Evolutionary conservation across 1,140 invertebrate species (phyloP), one percentile per base, ranked within the genome.

Genomic region (Rhizoglyphus robini): DNA sequence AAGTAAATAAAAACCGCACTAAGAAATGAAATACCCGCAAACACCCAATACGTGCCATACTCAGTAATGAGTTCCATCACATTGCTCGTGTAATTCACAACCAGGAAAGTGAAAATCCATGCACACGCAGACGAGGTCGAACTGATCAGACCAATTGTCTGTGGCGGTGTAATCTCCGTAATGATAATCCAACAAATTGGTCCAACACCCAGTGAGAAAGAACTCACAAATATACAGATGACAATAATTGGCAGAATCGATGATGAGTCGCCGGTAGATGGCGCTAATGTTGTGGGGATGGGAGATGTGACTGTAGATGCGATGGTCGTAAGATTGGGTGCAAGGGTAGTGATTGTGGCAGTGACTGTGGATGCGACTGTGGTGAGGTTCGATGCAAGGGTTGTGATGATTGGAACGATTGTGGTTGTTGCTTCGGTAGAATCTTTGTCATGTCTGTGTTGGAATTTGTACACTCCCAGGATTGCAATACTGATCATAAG

Each of bases 161-260:
- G 83, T 0, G 83, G 77, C 1, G 88, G 83, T 69, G 87, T 69
- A 90, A 81, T 75, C 93, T 73, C 76, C 30, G 77, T 85, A 80
- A 90, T 85, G 20, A 93, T 81, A 0, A 88, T 82, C 87, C 88
- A 90, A 0, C 88, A 86, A 15, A 92, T 75, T 0, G 89, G 88
- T 0, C 88, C 88, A 70, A 88, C 85, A 4, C 86, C 87, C 82
- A 69, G 79, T 74, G 65, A 85, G 73, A 82, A 83, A 68, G 76
- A 73, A 1, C 82, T 72, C 8, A 68, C 48, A 11, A 69, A 23
- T 31, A 74, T n/a, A 51, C 71, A 83, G 84, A 83, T 66, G 4
- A 79, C 81, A 0, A 81, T 82, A 0, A 81, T 38, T 8, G 46
- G 58, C 58, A 54, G 51, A 25, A 54, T 32, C 31, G 51, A 8